Base-by-base conservation (phyloP, 2,888 invertebrate genomes). In the Drosophila basisetae region DNA sequence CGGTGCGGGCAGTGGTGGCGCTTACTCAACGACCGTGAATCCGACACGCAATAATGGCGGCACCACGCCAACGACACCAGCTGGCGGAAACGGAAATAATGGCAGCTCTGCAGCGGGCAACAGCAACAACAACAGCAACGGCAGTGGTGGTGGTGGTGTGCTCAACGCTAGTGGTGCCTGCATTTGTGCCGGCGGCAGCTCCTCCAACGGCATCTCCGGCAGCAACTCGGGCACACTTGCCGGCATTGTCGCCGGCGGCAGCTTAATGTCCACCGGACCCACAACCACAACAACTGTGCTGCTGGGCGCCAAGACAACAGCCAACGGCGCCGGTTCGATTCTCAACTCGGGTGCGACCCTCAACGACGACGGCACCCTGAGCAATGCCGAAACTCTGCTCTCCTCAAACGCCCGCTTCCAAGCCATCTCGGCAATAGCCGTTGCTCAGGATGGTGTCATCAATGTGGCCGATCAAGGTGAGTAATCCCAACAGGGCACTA, bases 381-480 rank as follows among this genome's bases (percentile, higher is more conserved):
- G 96, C 77, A 97, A 96, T 92, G 96, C 97, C 1, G 97, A 97
- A 93, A 98, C 97, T 31, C 94, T 98, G 78, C 94, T 98, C 30
- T 98, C 98, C 2, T 97, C 98, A 6, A 98, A 98, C 92, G 98
- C 98, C 0, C 96, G 97, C 92, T 97, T 98, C 94, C 97, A 96
- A 87, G 96, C 97, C 7, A 97, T 97, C 92, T 97, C 97, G 47
- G 97, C 98, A 16, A 95, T 99, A 50, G 97, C 98, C 16, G 98
- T 99, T 47, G 98, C 98, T 37, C 98, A 99, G 41, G 98, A 98
- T 92, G 98, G 99, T n/a, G 97, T 98, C 66, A 95, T 99, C 54
- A 97, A 99, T 94, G 96, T 99, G 61, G 98, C 99, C 47, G 99
- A 99, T 94, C 98, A 98, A 95, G 97, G 97, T 94, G 93, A 94